phyloP scores from a whole-genome alignment of 2,797 vertebrate species.

The Microctenopoma stevenorrisi region DNA sequence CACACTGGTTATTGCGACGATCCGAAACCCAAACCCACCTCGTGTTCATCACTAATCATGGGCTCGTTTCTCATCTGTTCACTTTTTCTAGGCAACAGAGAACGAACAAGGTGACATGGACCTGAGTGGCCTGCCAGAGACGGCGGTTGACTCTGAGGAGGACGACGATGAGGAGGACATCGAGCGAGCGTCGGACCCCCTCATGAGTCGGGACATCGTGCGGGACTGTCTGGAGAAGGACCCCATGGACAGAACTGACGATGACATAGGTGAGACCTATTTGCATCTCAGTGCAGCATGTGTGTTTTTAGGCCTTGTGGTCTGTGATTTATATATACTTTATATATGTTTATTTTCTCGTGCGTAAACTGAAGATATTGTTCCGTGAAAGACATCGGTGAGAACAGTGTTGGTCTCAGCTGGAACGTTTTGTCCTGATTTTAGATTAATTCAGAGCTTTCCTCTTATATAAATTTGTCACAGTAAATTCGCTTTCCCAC shows the following conservation, averaged over 20 bases:
- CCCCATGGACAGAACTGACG: slow-evolving; percentile 97
- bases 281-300: no score
- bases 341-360: no score
- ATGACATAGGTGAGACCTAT: slow-evolving; percentile 90
- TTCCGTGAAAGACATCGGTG: neutral
- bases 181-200: slow-evolving; percentile 94
- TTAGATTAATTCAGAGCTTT: slow-evolving; percentile 5
- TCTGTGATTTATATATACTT: no score
- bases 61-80: neutral
- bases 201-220: slow-evolving; percentile 98
- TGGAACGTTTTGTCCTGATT: slow-evolving; percentile 21
- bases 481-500: slow-evolving; percentile 33
- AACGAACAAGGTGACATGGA: slow-evolving; percentile 99
- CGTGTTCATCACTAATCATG: neutral
- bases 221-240: slow-evolving; percentile 99
- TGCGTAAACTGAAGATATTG: slow-evolving; percentile 3
- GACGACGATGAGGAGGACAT: slow-evolving; percentile 99
- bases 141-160: slow-evolving; percentile 98
- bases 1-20: neutral
- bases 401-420: slow-evolving; percentile 1
- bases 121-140: slow-evolving; percentile 97
- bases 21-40: neutral
- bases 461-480: slow-evolving; percentile 41
- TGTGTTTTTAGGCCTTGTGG: no score
- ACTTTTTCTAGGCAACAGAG: slow-evolving; percentile 90